Base-by-base conservation (phyloP, 2,113 vertebrate species). In the Antechinus flavipes region DNA sequence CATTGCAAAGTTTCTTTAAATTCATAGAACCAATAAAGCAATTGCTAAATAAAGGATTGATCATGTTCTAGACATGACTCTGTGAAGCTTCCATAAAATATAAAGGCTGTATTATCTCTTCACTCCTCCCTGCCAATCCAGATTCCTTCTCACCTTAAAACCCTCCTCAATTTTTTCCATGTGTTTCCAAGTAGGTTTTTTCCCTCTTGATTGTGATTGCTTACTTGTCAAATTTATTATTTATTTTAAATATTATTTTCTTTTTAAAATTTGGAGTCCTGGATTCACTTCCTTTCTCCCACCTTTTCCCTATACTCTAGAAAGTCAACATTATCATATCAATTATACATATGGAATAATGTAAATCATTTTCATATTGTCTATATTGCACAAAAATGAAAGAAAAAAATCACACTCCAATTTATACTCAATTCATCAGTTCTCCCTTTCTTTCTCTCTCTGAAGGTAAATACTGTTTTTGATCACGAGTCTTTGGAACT, bases 1-100 rank as follows among this genome's bases (percentile, higher is more conserved):
- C 14, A n/a, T 23, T 42, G 1, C 54, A 96, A 90, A 54, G n/a
- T 90, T 91, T 93, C 55, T 91, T 91, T 95, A 30, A 93, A 76
- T 76, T 93, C 93, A 16, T 11, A 92, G 35, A 93, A 58, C 30
- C 19, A 89, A 11, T 90, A 54, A 91, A 8, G 84, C 61, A 16
- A 58, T 90, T 2, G 90, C 25, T 55, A 53, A 4, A 56, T 92
- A 56, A 90, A 76, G 61, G 35, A 76, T n/a, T n/a, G 4, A 35
- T 76, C 61, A 76, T 76, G 4, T 76, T 76, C 61, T n/a, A 76
- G n/a, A n/a, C 2, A n/a, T 11, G 4, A n/a, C 16, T 5, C 35
- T 1, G 12, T 76, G 12, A n/a, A 76, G 30, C 61, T 76, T 76
- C 61, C 14, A 76, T 12, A n/a, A n/a, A n/a, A 12, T n/a, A 19